These are phyloP conservation scores for Varecia variegata DNA, from an alignment of 2,797 vertebrate species.

Conservation along the genomic window DNA sequence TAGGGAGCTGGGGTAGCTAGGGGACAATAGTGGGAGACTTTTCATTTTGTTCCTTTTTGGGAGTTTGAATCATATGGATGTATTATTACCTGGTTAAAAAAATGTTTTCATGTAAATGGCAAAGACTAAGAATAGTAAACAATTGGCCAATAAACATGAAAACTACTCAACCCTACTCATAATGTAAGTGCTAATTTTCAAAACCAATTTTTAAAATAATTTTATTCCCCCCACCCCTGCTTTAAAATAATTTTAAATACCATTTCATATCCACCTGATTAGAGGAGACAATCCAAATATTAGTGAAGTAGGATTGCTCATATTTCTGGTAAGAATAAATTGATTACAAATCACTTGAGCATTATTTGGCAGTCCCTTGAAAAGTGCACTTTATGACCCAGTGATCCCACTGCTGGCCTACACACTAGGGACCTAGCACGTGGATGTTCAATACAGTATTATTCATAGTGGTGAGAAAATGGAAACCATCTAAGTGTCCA, in stretches of 20 bases:
- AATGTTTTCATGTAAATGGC: background rate
- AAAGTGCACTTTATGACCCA: background rate
- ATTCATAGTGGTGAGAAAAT: background rate
- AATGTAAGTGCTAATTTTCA: background rate
- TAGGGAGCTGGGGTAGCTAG: too few species aligned
- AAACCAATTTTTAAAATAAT: background rate
- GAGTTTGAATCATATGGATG: background rate
- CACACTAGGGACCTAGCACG: background rate
- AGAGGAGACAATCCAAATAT: background rate
- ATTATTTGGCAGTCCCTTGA: background rate
- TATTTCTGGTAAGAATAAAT: background rate
- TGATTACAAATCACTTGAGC: background rate
- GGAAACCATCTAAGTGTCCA: background rate
- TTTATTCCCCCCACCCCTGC: background rate
- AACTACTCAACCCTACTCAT: background rate
- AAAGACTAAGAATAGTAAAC: background rate
- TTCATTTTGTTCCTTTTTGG: background rate
- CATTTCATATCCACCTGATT: background rate
- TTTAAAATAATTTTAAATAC: slow-evolving; percentile 10
- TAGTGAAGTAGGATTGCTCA: background rate
- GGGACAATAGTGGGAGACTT: background rate
- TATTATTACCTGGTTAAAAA: background rate
- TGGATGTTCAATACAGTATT: background rate
- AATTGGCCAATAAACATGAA: background rate
- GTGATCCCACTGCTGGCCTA: background rate